Percentiles rank a stretch among this genome's conserved stretches.
Conservation (phyloP, 2,113 vertebrate species). For the Saguinus imperator region DNA sequence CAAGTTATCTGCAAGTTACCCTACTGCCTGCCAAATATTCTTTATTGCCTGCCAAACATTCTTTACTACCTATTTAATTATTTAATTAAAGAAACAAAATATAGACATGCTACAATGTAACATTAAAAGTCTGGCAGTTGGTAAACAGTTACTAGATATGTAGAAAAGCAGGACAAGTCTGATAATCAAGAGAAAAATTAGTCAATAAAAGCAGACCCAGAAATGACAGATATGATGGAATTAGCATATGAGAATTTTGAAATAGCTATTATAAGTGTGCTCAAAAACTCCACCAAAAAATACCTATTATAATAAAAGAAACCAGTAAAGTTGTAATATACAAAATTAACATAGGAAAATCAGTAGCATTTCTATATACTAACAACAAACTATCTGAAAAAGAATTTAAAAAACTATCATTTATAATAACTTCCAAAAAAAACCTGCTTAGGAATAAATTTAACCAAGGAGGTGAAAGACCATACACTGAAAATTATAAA, state of each 20-base stretch:
- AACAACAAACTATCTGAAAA: neutral
- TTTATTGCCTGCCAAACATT: neutral
- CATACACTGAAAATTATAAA: neutral
- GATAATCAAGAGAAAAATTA: slow-evolving; percentile 49
- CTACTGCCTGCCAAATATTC: neutral
- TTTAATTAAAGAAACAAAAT: slow-evolving; percentile 25
- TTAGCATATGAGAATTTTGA: neutral
- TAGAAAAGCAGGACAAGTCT: neutral
- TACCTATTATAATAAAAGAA: neutral
- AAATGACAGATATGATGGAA: neutral
- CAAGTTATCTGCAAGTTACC: neutral
- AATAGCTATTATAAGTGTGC: neutral
- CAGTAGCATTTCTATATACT: neutral
- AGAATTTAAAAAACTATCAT: neutral
- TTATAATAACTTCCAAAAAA: neutral
- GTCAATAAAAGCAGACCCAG: slow-evolving; percentile 19
- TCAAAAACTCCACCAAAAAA: neutral
- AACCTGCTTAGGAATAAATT: neutral
- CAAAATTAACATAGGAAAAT: neutral
- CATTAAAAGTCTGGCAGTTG: neutral
- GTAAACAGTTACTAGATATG: neutral
- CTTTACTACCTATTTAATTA: neutral
- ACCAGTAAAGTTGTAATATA: neutral
- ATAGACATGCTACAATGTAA: neutral
- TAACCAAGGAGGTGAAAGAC: neutral